Base-by-base conservation (phyloP, 2,797 vertebrate genomes). In the Clamator glandarius region DNA sequence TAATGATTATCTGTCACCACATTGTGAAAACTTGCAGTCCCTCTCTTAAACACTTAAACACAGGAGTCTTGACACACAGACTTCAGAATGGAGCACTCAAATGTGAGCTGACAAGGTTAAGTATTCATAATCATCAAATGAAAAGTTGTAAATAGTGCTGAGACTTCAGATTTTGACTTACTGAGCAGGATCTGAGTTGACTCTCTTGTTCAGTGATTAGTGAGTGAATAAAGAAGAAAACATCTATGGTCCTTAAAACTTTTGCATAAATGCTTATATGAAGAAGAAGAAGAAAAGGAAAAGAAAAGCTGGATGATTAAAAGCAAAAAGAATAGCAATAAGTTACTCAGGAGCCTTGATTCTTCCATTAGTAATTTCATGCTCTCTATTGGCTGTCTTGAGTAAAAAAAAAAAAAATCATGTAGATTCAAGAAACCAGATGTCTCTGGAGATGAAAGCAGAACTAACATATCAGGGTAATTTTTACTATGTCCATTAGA, bases 381-480 rank as follows among this genome's bases (percentile, higher is more conserved):
- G 69, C 31, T 64, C 72, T 83, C 54, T 70, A 33, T 36, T 91
- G 69, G 76, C 50, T 29, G 21, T 51, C 16, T 39, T 39, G 2
- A 81, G 46, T 57, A 15, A 73, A 73, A 70, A 72, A n/a, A n/a
- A 63, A 41, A 42, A 44, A 44, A 15, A 11, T 58, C 19, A 67
- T 36, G 35, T 33, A 21, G n/a, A 84, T 89, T 94, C 76, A 83
- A 85, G 86, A 84, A 89, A 89, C 28, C 72, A 83, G 69, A 73
- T 52, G 31, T 23, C 39, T 87, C 58, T 69, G 51, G 95, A 86
- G 79, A 89, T 88, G 76, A 94, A 93, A 91, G 63, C 52, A 82
- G 59, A 93, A 64, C 61, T 85, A 93, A 88, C 46, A 94, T 24
- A 35, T 44, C 25, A 5, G 62, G 12, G 20, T 64, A 51, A 33